Base-by-base conservation (phyloP, 2,888 invertebrate species). In the Sminthurinus aureus region DNA sequence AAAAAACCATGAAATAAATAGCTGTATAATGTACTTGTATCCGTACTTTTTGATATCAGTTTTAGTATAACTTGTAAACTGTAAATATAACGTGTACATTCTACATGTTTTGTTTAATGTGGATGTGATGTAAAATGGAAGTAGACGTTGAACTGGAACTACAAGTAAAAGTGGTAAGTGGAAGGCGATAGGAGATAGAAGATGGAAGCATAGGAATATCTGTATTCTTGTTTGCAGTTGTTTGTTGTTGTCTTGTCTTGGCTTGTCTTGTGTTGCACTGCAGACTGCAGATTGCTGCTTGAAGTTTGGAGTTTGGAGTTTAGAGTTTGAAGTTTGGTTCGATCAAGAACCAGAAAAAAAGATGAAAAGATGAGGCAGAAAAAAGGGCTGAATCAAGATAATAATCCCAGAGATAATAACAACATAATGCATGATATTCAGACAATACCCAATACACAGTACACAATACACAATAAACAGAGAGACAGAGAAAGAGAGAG, bases 331-430 rank as follows among this genome's bases (percentile, higher is more conserved):
- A 24, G 3, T n/a, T 11, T 50, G n/a, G 18, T 15, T 20, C n/a
- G 24, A 12, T 4, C 38, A 76, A 38, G 75, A 38, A n/a, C n/a
- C n/a, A n/a, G n/a, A 75, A 38, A 50, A 18, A 18, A 78, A 78
- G 26, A 78, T 20, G n/a, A 50, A 51, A 26, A 75, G n/a, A 51
- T n/a, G 69, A 20, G 50, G 69, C 67, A 50, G 66, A 50, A 69
- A 51, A 66, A 79, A 79, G 69, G 50, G 79, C 26, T 79, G 79
- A 79, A 79, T 79, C 79, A 79, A 79, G 79, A 79, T 79, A 79
- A 79, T 79, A 79, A 79, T 69, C 79, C 80, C 71, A 73, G 74
- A 81, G 80, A 79, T 79, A 79, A 81, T 81, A 81, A 81, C 80
- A 81, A 71, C 80, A 81, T 81, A 81, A 81, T 81, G 80, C 67